These are phyloP conservation scores for Paguma larvata DNA, from an alignment of 2,797 vertebrate genomes.

Conservation along the genomic window DNA sequence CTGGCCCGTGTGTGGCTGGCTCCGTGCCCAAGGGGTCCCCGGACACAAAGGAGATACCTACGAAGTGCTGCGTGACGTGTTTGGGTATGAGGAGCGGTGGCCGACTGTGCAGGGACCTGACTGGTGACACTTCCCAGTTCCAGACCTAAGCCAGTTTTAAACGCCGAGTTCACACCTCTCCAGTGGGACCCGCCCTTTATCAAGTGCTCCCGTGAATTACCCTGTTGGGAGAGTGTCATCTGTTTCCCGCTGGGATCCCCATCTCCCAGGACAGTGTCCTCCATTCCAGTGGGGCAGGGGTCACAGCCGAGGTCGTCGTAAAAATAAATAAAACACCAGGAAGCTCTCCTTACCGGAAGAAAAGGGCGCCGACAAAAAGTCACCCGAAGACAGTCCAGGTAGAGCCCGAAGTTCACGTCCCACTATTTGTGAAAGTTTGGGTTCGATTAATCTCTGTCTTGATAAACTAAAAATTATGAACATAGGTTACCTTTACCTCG, in stretches of 20 bases:
- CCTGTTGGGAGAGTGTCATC: neutral
- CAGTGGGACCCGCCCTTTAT: too few relatives aligned
- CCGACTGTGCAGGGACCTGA: neutral
- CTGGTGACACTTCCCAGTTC: fast-evolving
- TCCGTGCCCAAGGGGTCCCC: neutral
- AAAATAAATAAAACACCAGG: neutral
- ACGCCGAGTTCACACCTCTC: neutral
- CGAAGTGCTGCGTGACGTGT: neutral
- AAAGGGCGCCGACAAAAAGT: neutral
- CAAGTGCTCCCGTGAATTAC: neutral
- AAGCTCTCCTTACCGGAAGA: neutral
- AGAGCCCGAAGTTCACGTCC: neutral
- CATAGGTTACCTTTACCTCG: neutral
- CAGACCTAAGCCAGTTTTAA: neutral
- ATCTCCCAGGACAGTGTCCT: neutral
- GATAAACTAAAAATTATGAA: neutral
- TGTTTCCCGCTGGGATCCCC: neutral
- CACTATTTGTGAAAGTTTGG: neutral
- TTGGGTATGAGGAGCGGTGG: too few relatives aligned
- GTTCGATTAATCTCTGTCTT: neutral
- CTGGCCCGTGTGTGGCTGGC: fast-evolving
- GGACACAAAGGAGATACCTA: neutral
- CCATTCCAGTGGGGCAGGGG: neutral
- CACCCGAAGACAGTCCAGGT: neutral
- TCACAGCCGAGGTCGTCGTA: neutral